A percentile compares a stretch with the other conserved stretches of the same genome.
Conservation (phyloP, 2,888 invertebrate genomes). For the Cinara cedri region DNA sequence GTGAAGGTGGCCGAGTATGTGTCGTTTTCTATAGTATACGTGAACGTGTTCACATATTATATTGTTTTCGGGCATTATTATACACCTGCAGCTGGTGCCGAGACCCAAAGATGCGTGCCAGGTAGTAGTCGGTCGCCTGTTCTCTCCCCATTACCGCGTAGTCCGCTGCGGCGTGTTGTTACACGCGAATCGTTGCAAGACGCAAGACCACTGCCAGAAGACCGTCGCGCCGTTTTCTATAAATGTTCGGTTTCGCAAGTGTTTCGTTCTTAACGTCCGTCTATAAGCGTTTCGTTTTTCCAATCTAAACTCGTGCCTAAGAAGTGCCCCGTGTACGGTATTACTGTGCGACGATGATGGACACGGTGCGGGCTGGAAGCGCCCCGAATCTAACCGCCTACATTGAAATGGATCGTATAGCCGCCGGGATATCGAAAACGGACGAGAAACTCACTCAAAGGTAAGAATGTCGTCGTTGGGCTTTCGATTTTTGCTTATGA, state of each 20-base stretch:
- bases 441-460: conserved; percentile 44
- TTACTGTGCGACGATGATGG: conserved; percentile 11
- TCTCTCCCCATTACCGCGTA: too few species aligned
- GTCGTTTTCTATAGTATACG: background rate
- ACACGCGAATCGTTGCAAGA: background rate
- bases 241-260: background rate
- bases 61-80: background rate
- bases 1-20: conserved; percentile 7
- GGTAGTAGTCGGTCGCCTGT: background rate
- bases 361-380: conserved; percentile 38
- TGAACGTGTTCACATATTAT: conserved; percentile 15
- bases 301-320: background rate
- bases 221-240: background rate
- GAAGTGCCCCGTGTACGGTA: too few species aligned
- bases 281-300: too few species aligned
- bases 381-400: conserved; percentile 45
- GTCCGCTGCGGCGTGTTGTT: background rate
- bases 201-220: background rate
- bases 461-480: too few species aligned
- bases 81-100: conserved; percentile 25
- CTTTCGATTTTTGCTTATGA: too few species aligned
- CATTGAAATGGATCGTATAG: conserved; percentile 27
- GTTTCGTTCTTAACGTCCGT: background rate
- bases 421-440: background rate
- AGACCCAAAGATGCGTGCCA: background rate